phyloP scores from a whole-genome alignment of 2,113 vertebrate species.

The Ctenomys sociabilis region DNA sequence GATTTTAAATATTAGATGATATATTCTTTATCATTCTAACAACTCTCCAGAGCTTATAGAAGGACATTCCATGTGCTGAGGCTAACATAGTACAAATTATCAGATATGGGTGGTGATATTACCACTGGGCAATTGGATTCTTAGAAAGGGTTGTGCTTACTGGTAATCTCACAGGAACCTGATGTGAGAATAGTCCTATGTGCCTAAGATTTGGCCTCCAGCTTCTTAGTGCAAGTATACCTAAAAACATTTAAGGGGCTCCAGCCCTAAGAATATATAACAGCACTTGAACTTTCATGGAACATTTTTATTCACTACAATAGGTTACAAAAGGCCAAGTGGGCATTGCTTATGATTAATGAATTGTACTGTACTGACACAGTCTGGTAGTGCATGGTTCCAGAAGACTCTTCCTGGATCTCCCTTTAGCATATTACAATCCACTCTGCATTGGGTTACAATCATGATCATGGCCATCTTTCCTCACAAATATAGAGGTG shows the following conservation, averaged over 20 bases:
- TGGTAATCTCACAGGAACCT: not conserved
- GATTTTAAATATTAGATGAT: not conserved
- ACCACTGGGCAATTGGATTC: not conserved
- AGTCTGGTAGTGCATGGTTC: constrained; percentile 51
- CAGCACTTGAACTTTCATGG: not conserved
- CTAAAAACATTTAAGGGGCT: constrained; percentile 4
- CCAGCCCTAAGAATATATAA: not conserved
- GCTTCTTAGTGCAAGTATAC: not conserved
- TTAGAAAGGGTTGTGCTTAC: not conserved
- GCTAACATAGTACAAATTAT: not conserved
- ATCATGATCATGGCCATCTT: not conserved
- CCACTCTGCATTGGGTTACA: not conserved
- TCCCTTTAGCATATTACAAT: not conserved
- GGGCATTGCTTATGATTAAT: not conserved
- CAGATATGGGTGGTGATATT: not conserved
- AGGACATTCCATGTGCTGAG: not conserved
- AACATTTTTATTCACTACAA: not conserved
- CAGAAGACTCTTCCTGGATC: constrained; percentile 40
- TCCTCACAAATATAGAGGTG: not conserved
- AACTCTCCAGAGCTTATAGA: not conserved
- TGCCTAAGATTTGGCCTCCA: not conserved
- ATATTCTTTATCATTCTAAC: not conserved
- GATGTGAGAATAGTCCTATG: constrained; percentile 44
- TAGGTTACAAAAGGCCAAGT: not conserved
- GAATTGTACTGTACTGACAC: not conserved